phyloP scores from a whole-genome alignment of 2,888 invertebrate genomes.

The Leptopterna dolabrata region DNA sequence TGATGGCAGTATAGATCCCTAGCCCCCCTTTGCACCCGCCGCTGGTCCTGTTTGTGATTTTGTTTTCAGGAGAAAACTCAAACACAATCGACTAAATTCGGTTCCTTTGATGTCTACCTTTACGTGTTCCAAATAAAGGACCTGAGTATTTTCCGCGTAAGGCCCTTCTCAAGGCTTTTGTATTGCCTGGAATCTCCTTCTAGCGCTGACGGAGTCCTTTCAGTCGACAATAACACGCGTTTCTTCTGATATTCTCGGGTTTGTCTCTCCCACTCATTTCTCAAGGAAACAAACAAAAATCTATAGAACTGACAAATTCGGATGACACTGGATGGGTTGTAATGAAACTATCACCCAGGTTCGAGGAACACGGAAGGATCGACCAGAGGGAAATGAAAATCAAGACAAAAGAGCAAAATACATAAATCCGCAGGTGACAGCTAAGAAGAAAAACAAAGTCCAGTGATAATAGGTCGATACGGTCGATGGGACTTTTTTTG shows the following conservation, averaged over 20 bases:
- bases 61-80: no score
- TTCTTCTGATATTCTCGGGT: not conserved
- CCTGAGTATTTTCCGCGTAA: not conserved
- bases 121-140: not conserved
- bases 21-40: no score
- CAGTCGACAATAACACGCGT: not conserved
- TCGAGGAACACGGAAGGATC: not conserved
- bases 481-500: not conserved
- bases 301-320: no score
- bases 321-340: not conserved
- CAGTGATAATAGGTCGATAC: not conserved
- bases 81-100: not conserved
- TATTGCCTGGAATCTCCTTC: not conserved
- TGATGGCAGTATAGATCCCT: no score
- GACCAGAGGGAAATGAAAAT: not conserved
- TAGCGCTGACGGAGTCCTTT: not conserved
- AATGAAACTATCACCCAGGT: not conserved
- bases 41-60: no score
- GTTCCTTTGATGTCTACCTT: not conserved
- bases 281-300: not conserved
- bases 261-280: not conserved
- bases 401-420: not conserved
- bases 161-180: not conserved
- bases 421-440: conserved; percentile 11
- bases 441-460: not conserved